Percentiles rank a stretch among this genome's conserved stretches.
Conservation (phyloP, 2,888 invertebrate species). For the Tenthredo mesomela region DNA sequence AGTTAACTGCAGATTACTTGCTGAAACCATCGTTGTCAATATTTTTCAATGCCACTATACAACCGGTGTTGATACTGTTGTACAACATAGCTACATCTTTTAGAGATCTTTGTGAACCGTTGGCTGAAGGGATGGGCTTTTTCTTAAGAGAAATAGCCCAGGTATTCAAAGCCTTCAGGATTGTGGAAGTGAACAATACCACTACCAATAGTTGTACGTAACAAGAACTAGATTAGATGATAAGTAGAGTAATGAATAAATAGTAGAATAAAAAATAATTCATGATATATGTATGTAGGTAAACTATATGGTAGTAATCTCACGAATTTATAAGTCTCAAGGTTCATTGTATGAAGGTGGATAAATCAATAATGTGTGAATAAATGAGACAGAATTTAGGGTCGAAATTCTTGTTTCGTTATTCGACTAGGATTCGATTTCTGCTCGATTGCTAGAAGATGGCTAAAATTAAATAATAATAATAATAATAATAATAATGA, state of each 20-base stretch:
- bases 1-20: conserved; percentile 84
- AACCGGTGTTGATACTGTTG: conserved; percentile 84
- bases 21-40: conserved; percentile 84
- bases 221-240: conserved; percentile 44
- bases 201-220: conserved; percentile 60
- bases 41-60: conserved; percentile 83
- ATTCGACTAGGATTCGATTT: not conserved
- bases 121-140: conserved; percentile 81
- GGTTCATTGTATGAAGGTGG: not conserved
- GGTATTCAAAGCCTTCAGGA: conserved; percentile 77
- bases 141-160: conserved; percentile 78
- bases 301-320: not conserved
- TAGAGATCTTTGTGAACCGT: conserved; percentile 82
- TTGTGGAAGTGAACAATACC: conserved; percentile 77
- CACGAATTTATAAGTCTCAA: not conserved
- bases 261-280: conserved; percentile 18
- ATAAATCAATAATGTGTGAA: conserved; percentile 40
- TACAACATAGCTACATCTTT: conserved; percentile 83
- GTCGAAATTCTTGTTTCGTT: not conserved
- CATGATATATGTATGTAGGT: not conserved
- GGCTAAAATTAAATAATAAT: not conserved
- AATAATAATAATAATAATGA: not conserved
- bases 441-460: not conserved
- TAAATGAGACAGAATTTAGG: not conserved
- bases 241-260: not conserved